Base-by-base conservation (phyloP, 2,113 vertebrate genomes). In the Amia ocellicauda region DNA sequence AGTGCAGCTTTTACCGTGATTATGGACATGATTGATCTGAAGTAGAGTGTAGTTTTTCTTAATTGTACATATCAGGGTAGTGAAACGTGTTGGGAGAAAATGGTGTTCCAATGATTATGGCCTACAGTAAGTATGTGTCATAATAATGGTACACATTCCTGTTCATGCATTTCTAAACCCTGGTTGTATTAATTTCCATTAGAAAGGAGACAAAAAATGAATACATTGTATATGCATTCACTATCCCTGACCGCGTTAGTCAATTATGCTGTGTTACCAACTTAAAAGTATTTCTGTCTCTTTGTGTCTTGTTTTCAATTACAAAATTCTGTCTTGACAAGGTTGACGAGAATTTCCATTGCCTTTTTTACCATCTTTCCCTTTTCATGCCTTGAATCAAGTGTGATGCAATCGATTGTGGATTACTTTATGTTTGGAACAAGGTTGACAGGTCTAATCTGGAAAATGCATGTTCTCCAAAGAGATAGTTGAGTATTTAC, bases 261-360 rank as follows among this genome's bases (percentile, higher is more conserved):
- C 53, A n/a, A 11, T 20, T 45, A 11, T 13, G 19, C 43, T 27
- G 54, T 58, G 23, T 58, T 58, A 65, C 50, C 43, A 58, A 54
- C 63, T 40, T 51, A 58, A 20, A 49, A 16, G 45, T 17, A 24
- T 14, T 20, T 14, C 16, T 16, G 2, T 4, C 45, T 22, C 7
- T 11, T n/a, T 23, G 22, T 42, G 19, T 58, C 53, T 58, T n/a
- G 17, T 13, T 58, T 41, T 41, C 45, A 51, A 20, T 41, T 17
- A 20, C 50, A 43, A 52, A 27, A 27, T 31, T 64, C n/a, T 47
- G 16, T 24, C 24, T 20, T n/a, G n/a, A 9, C 28, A 19, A 10
- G 3, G 16, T 36, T 24, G 26, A 4, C 31, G 22, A 26, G 23
- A 24, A 36, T 36, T 36, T 36, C 11, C 11, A 10, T 36, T 36